Evolutionary conservation across 2,888 invertebrate species (phyloP), one percentile per base, ranked within the genome.

Genomic region (Ceramica pisi): DNA sequence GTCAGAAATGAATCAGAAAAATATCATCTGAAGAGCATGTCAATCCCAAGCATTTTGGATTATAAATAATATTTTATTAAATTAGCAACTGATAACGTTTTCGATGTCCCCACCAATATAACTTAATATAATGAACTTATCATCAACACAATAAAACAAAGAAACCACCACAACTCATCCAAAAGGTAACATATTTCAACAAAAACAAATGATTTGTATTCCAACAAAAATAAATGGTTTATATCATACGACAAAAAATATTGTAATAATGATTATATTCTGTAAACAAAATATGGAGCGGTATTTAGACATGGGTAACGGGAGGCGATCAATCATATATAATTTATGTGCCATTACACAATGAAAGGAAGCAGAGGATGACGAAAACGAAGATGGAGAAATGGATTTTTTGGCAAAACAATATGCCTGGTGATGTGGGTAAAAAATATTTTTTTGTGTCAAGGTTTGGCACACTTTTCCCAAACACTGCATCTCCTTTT

Each of bases 271-370:
- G 69, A 74, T 73, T 83, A 72, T 75, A 62, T 70, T 75, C 50
- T 67, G 72, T 71, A 78, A 76, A 78, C 81, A 84, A 60, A 81
- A 79, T 81, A 74, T 66, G 65, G 48, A 55, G 60, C 79, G 64
- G 79, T 84, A 84, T 76, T 83, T 83, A 79, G 79, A 74, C 75
- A 71, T 78, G 81, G 60, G 71, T 71, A 71, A 71, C 67, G 62
- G 66, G 23, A 53, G 66, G 69, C 66, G 75, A 84, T 84, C 86
- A 84, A 84, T 84, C 86, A 85, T 59, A 69, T 59, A 82, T 85
- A 85, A 84, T 85, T 74, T 83, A 84, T 86, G 82, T 83, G 46
- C 86, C 84, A 81, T 84, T 83, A 78, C 72, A 71, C 75, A 71
- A 63, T 83, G 75, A 78, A 85, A 78, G 69, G 64, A 61, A 69